A percentile compares a stretch with the other conserved stretches of the same genome.
Evolutionary conservation across 2,113 vertebrate species (phyloP).

Genomic region (Pedetes capensis): DNA sequence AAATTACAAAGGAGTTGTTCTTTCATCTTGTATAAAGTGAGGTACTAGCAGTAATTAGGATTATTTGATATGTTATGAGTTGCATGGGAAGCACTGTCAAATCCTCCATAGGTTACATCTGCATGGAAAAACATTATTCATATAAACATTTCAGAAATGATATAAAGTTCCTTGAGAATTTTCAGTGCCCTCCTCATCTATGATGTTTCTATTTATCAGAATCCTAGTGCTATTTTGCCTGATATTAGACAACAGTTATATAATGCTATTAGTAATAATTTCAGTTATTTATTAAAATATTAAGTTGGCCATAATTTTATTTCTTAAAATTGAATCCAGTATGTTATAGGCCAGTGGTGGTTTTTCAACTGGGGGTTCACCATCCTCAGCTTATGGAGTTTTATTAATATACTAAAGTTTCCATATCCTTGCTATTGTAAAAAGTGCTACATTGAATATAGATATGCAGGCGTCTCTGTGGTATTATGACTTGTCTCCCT

Average conservation of each 20-base stretch:
- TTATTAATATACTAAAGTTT: background rate
- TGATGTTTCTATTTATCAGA: slow-evolving; percentile 1
- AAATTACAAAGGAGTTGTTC: slow-evolving; percentile 25
- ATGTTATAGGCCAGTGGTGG: background rate
- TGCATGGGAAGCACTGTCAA: background rate
- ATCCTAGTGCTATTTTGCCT: background rate
- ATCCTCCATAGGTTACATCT: background rate
- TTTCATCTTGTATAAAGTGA: slow-evolving; percentile 8
- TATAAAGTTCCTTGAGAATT: background rate
- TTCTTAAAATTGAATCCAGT: background rate
- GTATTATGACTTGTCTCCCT: too few species aligned
- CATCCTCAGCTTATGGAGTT: background rate
- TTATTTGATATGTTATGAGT: background rate
- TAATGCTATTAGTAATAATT: background rate
- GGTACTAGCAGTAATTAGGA: background rate
- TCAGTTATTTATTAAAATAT: slow-evolving; percentile 1
- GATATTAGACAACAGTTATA: background rate
- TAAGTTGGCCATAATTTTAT: slow-evolving; percentile 1
- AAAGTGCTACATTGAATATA: too few species aligned
- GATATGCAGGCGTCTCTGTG: too few species aligned
- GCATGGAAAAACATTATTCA: background rate
- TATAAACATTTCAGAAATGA: slow-evolving; percentile 14
- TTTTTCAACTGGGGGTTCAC: background rate
- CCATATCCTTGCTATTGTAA: too few species aligned
- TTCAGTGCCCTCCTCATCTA: background rate